Evolutionary conservation across 2,797 vertebrate species (phyloP).

Genomic region (Carduelis carduelis): DNA sequence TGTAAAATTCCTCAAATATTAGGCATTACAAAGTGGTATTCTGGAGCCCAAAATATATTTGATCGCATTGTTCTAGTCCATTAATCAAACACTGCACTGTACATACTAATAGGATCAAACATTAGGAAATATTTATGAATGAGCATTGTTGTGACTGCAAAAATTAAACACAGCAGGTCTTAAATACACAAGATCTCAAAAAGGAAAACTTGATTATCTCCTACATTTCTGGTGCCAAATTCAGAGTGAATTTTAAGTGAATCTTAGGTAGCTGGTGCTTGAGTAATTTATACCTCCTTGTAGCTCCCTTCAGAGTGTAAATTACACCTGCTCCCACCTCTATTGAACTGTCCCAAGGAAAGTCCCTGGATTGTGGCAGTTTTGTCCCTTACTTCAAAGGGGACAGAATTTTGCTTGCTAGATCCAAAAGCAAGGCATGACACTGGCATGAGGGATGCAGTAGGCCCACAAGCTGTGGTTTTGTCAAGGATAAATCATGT

Average conservation of each 20-base stretch:
- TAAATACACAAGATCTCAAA: conserved; percentile 12
- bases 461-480: not conserved
- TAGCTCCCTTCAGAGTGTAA: conserved; percentile 5
- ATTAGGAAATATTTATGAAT: conserved; percentile 52
- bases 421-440: not conserved
- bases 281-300: conserved; percentile 49
- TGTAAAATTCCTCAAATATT: conserved; percentile 40
- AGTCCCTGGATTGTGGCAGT: not conserved
- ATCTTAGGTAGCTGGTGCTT: not conserved
- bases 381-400: not conserved
- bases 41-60: conserved; percentile 30
- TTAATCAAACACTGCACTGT: not conserved
- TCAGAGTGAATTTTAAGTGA: conserved; percentile 40
- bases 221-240: conserved; percentile 26
- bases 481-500: not conserved
- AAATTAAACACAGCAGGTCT: conserved; percentile 60
- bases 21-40: conserved; percentile 32
- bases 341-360: not conserved
- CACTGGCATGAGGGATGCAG: not conserved
- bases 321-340: conserved; percentile 2
- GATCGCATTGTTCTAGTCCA: conserved; percentile 31
- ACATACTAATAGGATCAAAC: conserved; percentile 20
- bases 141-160: conserved; percentile 58
- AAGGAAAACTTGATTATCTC: conserved; percentile 55
- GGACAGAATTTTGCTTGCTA: not conserved